Base-by-base conservation (phyloP, 2,888 invertebrate genomes). In the Drosophila kanekoi region DNA sequence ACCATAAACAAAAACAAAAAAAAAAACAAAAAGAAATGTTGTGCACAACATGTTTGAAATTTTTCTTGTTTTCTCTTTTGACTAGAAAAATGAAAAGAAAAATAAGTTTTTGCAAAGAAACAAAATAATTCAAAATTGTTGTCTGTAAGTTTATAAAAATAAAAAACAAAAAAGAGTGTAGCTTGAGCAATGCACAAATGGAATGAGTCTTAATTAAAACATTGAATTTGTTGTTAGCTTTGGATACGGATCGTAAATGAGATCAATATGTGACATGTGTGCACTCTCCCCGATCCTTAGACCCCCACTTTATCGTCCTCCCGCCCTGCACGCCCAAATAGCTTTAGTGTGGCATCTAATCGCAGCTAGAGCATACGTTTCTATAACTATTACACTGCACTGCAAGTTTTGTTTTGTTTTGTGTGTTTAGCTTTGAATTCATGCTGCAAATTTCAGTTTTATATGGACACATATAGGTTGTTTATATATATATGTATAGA, bases 241-340 rank as follows among this genome's bases (percentile, higher is more conserved):
- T 78, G 69, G 71, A 79, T 67, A 45, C 62, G 83, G 66, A 71
- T 63, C 77, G 66, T 72, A 60, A 72, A 87, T 84, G 83, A 84
- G 83, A 84, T 84, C 83, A 84, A 84, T 84, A 72, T 62, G 47
- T 56, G 48, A 75, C 75, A 77, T 77, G 72, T 68, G 67, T 77
- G 76, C 63, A 64, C 68, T 44, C 48, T 32, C 16, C 20, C 48
- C 38, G n/a, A 9, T 20, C 4, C 33, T 37, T 13, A 10, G 16
- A 13, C 2, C 9, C 37, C 9, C 20, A 43, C 20, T 33, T 13
- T 2, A 16, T 10, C 40, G 28, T 14, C 8, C n/a, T 3, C 18
- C 6, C 4, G 10, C 5, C 13, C 28, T 58, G 73, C 65, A 75
- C 61, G 76, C 74, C 76, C 71, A 71, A 58, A 4, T 54, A 65